Conservation (phyloP, 2,888 invertebrate species). For the Ceraclea dissimilis region DNA sequence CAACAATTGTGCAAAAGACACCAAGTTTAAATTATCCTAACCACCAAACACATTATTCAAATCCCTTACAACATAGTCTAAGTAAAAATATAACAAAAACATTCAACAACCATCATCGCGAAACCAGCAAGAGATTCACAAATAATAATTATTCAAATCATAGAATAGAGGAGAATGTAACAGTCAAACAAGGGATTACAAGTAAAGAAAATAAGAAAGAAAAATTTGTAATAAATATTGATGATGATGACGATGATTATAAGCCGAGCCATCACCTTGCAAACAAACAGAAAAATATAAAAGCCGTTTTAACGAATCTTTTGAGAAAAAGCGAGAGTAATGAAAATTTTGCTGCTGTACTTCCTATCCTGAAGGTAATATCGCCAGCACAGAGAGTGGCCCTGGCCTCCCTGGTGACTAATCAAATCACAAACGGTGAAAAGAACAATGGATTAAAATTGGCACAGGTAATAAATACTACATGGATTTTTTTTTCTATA, state of each 20-base stretch:
- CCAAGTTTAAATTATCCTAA: no score
- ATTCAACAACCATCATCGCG: no score
- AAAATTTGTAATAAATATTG: constrained; percentile 7
- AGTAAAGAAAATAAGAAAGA: not conserved
- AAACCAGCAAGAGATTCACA: no score
- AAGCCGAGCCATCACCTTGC: constrained; percentile 20
- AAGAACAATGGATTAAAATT: constrained; percentile 46
- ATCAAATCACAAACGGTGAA: constrained; percentile 50
- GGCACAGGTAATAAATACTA: constrained; percentile 42
- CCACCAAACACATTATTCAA: no score
- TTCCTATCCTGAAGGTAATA: constrained; percentile 58
- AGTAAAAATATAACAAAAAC: no score
- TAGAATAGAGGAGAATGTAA: not conserved
- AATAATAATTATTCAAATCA: not conserved
- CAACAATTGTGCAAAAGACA: no score
- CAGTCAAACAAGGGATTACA: not conserved
- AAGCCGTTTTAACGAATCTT: constrained; percentile 49
- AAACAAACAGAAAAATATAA: constrained; percentile 31
- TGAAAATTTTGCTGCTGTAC: constrained; percentile 53
- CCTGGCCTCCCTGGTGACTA: constrained; percentile 55
- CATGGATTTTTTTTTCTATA: not conserved
- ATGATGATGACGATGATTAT: constrained; percentile 23
- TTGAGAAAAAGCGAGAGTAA: constrained; percentile 51
- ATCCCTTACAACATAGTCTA: no score
- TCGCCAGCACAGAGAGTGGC: constrained; percentile 55